Conservation (phyloP, 2,113 vertebrate genomes). For the Oceanodroma tethys region DNA sequence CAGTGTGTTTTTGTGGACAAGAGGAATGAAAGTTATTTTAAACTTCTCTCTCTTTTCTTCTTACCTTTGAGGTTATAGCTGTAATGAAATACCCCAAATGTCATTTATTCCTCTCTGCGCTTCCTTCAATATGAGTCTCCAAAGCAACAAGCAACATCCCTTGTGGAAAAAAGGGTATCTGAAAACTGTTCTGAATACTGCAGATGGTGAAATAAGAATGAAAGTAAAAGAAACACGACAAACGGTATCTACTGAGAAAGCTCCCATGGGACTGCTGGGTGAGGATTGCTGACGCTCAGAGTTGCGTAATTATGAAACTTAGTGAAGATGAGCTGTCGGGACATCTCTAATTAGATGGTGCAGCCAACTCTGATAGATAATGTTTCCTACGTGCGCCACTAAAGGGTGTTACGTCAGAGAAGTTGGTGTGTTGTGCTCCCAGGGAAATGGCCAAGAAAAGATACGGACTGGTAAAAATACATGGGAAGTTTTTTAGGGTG, state of each 20-base stretch:
- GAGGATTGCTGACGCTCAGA: neutral
- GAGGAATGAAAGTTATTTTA: conserved; percentile 25
- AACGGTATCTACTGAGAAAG: neutral
- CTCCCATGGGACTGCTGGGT: conserved; percentile 9
- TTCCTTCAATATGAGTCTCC: conserved; percentile 3
- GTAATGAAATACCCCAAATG: neutral
- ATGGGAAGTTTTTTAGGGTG: neutral
- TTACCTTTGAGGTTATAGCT: neutral
- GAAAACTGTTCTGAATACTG: neutral
- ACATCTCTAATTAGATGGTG: conserved; percentile 4
- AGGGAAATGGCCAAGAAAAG: neutral
- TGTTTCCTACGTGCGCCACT: neutral
- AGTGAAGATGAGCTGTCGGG: neutral
- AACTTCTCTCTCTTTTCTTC: neutral
- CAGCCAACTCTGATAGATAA: neutral
- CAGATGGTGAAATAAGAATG: neutral
- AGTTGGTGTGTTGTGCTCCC: neutral
- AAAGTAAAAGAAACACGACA: neutral
- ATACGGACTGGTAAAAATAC: neutral
- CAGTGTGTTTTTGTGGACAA: neutral
- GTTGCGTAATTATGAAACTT: neutral
- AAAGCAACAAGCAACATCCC: neutral
- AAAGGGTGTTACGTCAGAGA: neutral
- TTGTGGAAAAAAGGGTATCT: neutral
- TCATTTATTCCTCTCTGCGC: neutral